These are phyloP conservation scores for Lepus americanus DNA, from an alignment of 2,113 vertebrate genomes.

Conservation along the genomic window DNA sequence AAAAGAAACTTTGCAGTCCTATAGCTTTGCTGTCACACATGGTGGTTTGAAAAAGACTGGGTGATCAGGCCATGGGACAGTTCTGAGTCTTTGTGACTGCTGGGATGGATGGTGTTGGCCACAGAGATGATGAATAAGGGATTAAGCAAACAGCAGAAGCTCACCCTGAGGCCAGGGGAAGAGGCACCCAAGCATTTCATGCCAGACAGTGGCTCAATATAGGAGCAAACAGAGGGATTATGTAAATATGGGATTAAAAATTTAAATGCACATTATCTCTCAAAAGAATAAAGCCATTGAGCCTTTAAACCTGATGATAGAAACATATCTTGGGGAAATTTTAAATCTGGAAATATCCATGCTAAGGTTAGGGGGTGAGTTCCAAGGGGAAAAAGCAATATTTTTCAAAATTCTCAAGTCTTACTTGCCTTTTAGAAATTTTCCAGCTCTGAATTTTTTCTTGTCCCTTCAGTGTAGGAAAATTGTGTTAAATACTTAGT, in stretches of 20 bases:
- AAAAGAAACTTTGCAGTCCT: background rate
- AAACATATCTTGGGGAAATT: slow-evolving; percentile 60
- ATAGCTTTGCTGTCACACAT: background rate
- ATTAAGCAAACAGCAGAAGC: background rate
- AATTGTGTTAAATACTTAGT: background rate
- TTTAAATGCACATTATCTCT: slow-evolving; percentile 53
- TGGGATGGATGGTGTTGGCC: background rate
- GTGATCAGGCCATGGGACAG: background rate
- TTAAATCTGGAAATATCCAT: slow-evolving; percentile 65
- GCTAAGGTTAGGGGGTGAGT: background rate
- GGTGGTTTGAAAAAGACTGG: slow-evolving; percentile 11
- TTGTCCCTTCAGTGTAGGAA: background rate
- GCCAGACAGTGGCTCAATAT: background rate
- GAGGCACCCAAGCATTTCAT: background rate
- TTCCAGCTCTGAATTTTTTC: slow-evolving; percentile 28
- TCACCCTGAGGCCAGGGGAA: background rate
- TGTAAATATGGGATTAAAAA: slow-evolving; percentile 71
- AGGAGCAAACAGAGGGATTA: slow-evolving; percentile 13
- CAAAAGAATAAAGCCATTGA: slow-evolving; percentile 59
- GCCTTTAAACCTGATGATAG: slow-evolving; percentile 65
- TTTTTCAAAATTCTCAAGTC: slow-evolving; percentile 15
- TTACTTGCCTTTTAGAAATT: slow-evolving; percentile 1
- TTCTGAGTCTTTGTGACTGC: slow-evolving; percentile 1
- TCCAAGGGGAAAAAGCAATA: background rate
- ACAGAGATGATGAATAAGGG: background rate